phyloP scores from a whole-genome alignment of 2,113 vertebrate genomes.

The Mobula hypostoma region DNA sequence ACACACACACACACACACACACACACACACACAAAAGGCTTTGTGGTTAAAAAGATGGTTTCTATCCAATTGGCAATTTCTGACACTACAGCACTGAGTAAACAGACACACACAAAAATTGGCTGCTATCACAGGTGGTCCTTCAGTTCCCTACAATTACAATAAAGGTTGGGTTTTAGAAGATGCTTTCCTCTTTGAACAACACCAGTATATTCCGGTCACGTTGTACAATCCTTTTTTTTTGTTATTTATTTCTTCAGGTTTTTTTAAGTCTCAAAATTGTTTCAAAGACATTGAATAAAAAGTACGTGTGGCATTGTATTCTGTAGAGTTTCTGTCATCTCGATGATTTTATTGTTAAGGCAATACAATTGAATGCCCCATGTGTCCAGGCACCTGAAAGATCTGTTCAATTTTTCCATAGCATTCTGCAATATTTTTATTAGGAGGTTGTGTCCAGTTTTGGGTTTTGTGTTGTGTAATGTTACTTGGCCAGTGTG shows the following conservation, averaged over 20 bases:
- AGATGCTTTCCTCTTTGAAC: neutral
- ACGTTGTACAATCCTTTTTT: neutral
- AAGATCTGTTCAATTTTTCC: neutral
- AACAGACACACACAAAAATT: constrained; percentile 32
- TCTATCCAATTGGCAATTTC: constrained; percentile 2
- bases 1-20: neutral
- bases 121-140: constrained; percentile 10
- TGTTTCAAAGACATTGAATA: neutral
- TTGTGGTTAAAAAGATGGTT: constrained; percentile 14
- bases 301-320: neutral
- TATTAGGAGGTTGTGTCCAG: neutral
- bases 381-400: neutral
- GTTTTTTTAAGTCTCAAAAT: constrained; percentile 15
- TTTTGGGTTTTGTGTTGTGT: neutral
- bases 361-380: neutral
- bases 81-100: neutral
- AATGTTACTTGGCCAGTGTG: neutral
- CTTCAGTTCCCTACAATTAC: constrained; percentile 28
- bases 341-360: constrained; percentile 9
- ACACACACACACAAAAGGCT: neutral
- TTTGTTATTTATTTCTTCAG: constrained; percentile 5
- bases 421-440: neutral
- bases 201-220: neutral
- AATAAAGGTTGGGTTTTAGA: constrained; percentile 15
- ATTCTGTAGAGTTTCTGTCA: neutral